Evolutionary conservation across 2,113 vertebrate species (phyloP), one percentile per base, ranked within the genome.

Genomic region (Nanorana parkeri): DNA sequence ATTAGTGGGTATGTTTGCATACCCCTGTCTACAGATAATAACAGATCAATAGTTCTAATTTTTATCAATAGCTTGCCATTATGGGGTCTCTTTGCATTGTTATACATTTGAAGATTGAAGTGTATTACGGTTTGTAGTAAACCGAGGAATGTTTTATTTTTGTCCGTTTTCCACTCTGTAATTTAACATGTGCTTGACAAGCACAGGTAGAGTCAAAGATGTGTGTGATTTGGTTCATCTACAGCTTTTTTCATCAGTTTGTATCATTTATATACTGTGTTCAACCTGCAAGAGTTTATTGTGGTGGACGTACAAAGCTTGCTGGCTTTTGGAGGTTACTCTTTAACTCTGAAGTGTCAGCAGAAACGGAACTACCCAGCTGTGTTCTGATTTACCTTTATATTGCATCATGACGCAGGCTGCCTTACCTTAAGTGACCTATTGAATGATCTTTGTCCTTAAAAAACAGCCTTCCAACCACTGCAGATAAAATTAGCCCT

Each of bases 331-430:
- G 20, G 13, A 47, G 13, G 65, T 58, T 58, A 68, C 54, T 41
- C 4, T 55, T 78, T 29, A 77, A 66, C 41, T 3, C 4, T 65
- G 2, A 56, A 1, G 8, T 78, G 5, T 54, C 17, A 28, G 71
- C 67, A 19, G 3, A 51, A 41, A 61, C 47, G 4, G 16, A 75
- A n/a, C 28, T 32, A 72, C 29, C n/a, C 10, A 51, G 24, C 61
- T 58, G 71, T 67, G 80, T 69, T 51, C 80, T 75, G 17, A 36
- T 65, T 20, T 47, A 51, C 26, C 51, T 17, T 73, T 61, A n/a
- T 6, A n/a, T 66, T 17, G 2, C 51, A 13, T 55, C 36, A n/a
- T 79, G 51, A 79, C 32, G 19, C 26, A 24, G 21, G 16, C 17
- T 21, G 17, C 28, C 13, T 80, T 21, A 71, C 67, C 67, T 61